Evolutionary conservation across 2,113 vertebrate species (phyloP), one percentile per base, ranked within the genome.

Genomic region (Phalacrocorax aristotelis): DNA sequence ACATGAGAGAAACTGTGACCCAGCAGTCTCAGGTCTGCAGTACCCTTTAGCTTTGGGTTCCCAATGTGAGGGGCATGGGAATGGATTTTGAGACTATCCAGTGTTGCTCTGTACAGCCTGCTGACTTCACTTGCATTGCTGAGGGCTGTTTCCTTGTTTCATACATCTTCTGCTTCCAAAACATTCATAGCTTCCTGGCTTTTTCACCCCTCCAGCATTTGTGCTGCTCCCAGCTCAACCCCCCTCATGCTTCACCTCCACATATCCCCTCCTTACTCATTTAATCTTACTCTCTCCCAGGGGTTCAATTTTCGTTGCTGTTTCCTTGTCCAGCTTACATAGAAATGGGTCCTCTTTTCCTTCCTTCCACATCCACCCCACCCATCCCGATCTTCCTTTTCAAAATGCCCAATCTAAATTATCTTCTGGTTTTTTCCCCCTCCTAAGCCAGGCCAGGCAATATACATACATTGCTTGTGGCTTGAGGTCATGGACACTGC

Each of bases 391-490:
- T 15, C 5, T 21, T 85, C 34, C 20, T 52, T 29, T 74, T 52
- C 46, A 82, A 74, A 48, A 58, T 7, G 4, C 15, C 19, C 17
- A 26, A 1, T 54, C 34, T 83, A 29, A 80, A 57, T 48, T 42
- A 26, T 12, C 13, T 72, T 48, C 46, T 54, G 18, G 18, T 46
- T 46, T 18, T 0, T 9, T 51, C 30, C 9, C 8, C 21, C 40
- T 2, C 2, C n/a, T 46, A 38, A 48, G 46, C 32, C 46, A 48
- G 34, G 27, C 49, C 36, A 76, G 23, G 46, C 16, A 75, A 23
- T 40, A 27, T 6, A 20, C 3, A 18, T 25, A 19, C 5, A 49
- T 81, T 0, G 0, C 42, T 49, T 1, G 1, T 13, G 16, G 26
- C 46, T 71, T 76, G 68, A 66, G 48, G 13, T n/a, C 0, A 4